These are phyloP conservation scores for Watsonalla binaria DNA, from an alignment of 2,888 invertebrate genomes.

Conservation along the genomic window DNA sequence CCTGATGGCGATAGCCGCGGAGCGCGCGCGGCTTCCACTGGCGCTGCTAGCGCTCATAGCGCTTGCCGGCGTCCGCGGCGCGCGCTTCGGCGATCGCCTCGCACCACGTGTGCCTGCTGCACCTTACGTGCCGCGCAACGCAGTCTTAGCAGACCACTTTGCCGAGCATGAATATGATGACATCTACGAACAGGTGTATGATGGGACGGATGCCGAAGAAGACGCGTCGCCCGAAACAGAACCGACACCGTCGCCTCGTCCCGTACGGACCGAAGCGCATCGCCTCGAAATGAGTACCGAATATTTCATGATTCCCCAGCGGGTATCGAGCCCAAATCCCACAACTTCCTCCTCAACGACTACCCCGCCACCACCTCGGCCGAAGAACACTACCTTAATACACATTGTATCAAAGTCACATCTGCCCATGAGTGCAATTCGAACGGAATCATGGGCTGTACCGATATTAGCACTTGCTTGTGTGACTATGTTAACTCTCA, in stretches of 20 bases:
- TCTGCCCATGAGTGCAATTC: conserved; percentile 57
- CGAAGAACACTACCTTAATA: conserved; percentile 40
- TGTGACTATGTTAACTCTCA: conserved; percentile 89
- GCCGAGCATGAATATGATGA: conserved; percentile 55
- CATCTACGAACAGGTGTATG: conserved; percentile 54
- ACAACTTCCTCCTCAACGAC: conserved; percentile 49
- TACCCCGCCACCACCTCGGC: conserved; percentile 38
- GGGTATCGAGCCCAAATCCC: conserved; percentile 45
- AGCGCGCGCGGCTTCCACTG: conserved; percentile 52
- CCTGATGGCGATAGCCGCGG: conserved; percentile 57
- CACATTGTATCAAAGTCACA: conserved; percentile 32
- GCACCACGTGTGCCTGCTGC: conserved; percentile 63
- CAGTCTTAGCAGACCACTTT: conserved; percentile 40
- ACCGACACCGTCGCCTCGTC: conserved; percentile 46
- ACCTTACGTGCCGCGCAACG: conserved; percentile 53
- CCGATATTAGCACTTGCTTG: conserved; percentile 91
- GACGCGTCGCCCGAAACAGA: conserved; percentile 38
- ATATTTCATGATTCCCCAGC: conserved; percentile 87
- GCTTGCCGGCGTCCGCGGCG: conserved; percentile 44
- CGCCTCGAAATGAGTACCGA: conserved; percentile 90
- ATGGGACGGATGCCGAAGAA: conserved; percentile 42
- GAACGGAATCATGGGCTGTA: conserved; percentile 93
- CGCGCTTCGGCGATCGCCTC: conserved; percentile 64
- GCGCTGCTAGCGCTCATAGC: conserved; percentile 53
- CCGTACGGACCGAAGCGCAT: conserved; percentile 67